Evolutionary conservation across 1,140 invertebrate genomes (phyloP), one percentile per base, ranked within the genome.

Genomic region (Bombus pascuorum): DNA sequence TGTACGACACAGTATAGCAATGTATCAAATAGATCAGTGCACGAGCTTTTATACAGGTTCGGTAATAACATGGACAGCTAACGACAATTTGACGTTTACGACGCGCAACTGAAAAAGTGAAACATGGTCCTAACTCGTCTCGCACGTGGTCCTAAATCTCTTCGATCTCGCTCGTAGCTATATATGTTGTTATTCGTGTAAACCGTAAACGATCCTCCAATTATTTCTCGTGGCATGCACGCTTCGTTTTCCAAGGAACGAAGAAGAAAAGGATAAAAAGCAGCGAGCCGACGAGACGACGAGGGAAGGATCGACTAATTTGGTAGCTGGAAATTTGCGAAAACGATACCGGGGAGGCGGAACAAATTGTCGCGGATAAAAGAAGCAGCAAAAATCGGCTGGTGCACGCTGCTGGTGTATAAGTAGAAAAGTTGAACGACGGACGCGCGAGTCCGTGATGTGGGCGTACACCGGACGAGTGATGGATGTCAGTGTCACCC

Each of bases 401-500:
- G 13, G 70, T 15, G 9, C 53, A 28, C 8, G 59, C n/a, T 53
- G 62, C n/a, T 53, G 62, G 37, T 72, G 34, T 78, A 70, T 71
- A 89, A 87, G 88, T 86, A 81, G 86, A 81, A 77, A 87, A 82
- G 57, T 68, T 80, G 82, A 71, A 89, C 62, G 77, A 12, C 53
- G 84, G 57, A 82, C 47, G 87, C 39, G 80, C 76, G 86, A 59
- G 66, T 77, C 73, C 82, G 73, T 66, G 77, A 91, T 90, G 92
- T 92, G 90, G 93, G 93, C 92, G 93, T 93, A 86, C 83, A 92
- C 91, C 83, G 85, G n/a, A 75, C 77, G 85, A 91, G 90, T 94
- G 94, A 94, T 94, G 93, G 91, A 94, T 94, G 94, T 94, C 93
- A 93, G 91, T 92, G 93, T 94, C 92, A 92, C 90, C 91, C 90